Conservation (phyloP, 1,140 invertebrate genomes). For the Euschistus heros region DNA sequence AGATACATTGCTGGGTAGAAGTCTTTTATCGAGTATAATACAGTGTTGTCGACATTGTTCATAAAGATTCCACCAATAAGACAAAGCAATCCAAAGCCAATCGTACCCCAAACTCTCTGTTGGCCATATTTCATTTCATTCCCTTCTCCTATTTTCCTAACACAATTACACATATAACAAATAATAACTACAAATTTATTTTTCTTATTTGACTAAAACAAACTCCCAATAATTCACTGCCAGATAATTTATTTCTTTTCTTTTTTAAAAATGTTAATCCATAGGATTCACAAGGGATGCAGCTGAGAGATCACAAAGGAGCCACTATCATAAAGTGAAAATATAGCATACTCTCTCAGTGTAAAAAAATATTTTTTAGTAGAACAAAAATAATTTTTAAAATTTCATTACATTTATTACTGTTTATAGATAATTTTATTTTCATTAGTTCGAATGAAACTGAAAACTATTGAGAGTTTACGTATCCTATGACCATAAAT, state of each 20-base stretch:
- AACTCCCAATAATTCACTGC: neutral
- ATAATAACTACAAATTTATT: neutral
- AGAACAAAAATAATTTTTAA: no score
- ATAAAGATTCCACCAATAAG: slow-evolving; percentile 47
- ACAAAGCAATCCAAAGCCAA: slow-evolving; percentile 59
- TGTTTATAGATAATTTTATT: neutral
- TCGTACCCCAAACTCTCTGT: slow-evolving; percentile 67
- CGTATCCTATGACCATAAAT: neutral
- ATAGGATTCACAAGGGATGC: neutral
- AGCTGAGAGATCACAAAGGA: no score
- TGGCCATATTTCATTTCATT: slow-evolving; percentile 56
- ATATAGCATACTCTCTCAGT: neutral
- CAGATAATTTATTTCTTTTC: neutral
- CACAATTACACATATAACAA: neutral
- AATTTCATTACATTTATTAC: neutral
- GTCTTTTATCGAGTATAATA: slow-evolving; percentile 41
- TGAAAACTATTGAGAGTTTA: neutral
- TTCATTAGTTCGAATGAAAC: neutral
- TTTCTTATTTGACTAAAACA: neutral
- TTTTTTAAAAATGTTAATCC: neutral
- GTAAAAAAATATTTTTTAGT: neutral
- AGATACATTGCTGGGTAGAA: slow-evolving; percentile 59
- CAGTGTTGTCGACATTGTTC: slow-evolving; percentile 46
- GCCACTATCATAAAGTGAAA: no score
- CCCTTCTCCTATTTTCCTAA: slow-evolving; percentile 38